Conservation (phyloP, 2,888 invertebrate species). For the Enchytraeus crypticus region DNA sequence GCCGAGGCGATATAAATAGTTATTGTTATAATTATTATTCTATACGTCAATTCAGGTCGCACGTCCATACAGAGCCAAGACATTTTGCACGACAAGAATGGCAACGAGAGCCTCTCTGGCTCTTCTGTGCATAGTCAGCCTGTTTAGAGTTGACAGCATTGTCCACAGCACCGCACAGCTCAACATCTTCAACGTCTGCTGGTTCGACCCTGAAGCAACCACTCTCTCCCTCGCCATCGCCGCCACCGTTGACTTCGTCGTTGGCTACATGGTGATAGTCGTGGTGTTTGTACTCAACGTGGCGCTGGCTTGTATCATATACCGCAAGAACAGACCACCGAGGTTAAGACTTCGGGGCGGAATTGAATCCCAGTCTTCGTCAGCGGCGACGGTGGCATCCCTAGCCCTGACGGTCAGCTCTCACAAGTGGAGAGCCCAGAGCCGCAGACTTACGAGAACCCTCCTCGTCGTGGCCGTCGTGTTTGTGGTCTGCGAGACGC, state of each 20-base stretch:
- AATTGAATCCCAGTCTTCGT: not conserved
- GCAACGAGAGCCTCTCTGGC: slow-evolving; percentile 9
- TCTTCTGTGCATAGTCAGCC: slow-evolving; percentile 4
- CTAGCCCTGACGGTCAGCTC: not conserved
- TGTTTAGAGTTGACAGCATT: slow-evolving; percentile 12
- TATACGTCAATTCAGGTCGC: too few relatives aligned
- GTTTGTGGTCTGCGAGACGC: slow-evolving; percentile 24
- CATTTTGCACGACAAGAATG: slow-evolving; percentile 13
- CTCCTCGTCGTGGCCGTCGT: slow-evolving; percentile 18
- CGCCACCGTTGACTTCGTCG: slow-evolving; percentile 12
- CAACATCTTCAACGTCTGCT: slow-evolving; percentile 15
- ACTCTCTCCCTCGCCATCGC: not conserved
- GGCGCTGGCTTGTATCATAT: slow-evolving; percentile 8
- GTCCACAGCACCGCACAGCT: slow-evolving; percentile 14
- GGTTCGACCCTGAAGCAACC: slow-evolving; percentile 3
- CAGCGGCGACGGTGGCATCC: not conserved
- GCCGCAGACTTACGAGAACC: slow-evolving; percentile 15
- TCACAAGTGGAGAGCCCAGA: not conserved
- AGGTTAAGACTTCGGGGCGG: too few relatives aligned
- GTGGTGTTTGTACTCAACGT: slow-evolving; percentile 21
- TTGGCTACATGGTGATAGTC: slow-evolving; percentile 12
- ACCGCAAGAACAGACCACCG: slow-evolving; percentile 1
- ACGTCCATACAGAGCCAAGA: slow-evolving; percentile 15
- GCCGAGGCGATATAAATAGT: too few relatives aligned
- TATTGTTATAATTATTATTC: too few relatives aligned